A percentile compares a stretch with the other conserved stretches of the same genome.
phyloP scores from a whole-genome alignment of 2,113 vertebrate genomes.

The Podiceps cristatus region DNA sequence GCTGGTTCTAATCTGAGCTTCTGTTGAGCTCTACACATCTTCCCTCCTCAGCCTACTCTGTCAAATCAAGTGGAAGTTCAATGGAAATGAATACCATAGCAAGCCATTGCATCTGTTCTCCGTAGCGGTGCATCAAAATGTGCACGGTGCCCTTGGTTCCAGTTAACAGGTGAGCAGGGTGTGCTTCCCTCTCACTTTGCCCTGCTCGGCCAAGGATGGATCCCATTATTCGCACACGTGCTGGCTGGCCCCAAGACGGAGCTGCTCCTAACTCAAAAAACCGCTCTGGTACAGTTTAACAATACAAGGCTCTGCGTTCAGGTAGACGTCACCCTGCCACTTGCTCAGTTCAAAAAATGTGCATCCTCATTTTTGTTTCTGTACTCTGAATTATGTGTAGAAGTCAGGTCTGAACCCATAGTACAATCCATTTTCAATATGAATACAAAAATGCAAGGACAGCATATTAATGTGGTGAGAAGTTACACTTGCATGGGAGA shows the following conservation, averaged over 20 bases:
- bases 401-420: not conserved
- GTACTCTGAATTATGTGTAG: not conserved
- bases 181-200: not conserved
- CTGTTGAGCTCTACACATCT: rapidly evolving
- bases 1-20: not conserved
- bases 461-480: not conserved
- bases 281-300: not conserved
- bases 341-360: not conserved
- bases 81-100: not conserved
- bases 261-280: not conserved
- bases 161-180: not conserved
- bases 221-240: rapidly evolving
- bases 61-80: not conserved
- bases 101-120: not conserved
- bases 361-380: not conserved
- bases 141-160: not conserved
- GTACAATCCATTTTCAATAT: not conserved
- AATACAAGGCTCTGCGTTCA: not conserved
- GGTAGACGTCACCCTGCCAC: rapidly evolving
- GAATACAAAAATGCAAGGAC: not conserved
- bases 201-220: not conserved
- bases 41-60: not conserved
- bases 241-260: not conserved
- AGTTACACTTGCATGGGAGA: not conserved
- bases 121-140: not conserved